phyloP scores from a whole-genome alignment of 2,888 invertebrate species.

The Biston betularia region DNA sequence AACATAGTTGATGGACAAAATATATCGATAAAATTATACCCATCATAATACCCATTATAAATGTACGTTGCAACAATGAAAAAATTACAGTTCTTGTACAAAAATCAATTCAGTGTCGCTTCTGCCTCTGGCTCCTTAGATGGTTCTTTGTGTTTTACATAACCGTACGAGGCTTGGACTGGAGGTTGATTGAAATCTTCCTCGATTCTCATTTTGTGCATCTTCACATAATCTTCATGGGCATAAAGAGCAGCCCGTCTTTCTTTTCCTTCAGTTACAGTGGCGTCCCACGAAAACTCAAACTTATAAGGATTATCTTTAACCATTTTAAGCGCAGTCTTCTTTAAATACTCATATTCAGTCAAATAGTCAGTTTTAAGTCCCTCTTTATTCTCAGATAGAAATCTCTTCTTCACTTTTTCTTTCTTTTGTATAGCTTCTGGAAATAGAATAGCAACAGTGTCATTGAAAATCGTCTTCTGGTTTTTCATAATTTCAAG shows the following conservation, averaged over 20 bases:
- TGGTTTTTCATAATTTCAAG: conserved; percentile 85
- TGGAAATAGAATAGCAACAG: conserved; percentile 87
- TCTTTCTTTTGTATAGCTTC: conserved; percentile 84
- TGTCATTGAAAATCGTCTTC: conserved; percentile 88
- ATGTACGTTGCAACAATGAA: background rate
- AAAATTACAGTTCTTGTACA: background rate
- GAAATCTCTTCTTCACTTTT: conserved; percentile 72
- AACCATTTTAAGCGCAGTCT: conserved; percentile 70
- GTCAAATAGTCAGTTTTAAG: conserved; percentile 69
- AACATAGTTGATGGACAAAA: no score
- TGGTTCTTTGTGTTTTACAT: background rate
- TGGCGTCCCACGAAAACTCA: conserved; percentile 85
- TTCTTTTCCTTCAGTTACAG: conserved; percentile 81
- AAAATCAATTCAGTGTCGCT: no score
- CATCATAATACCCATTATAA: background rate
- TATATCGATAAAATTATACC: background rate
- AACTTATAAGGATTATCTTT: conserved; percentile 78
- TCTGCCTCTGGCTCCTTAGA: background rate
- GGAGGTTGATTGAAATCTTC: conserved; percentile 51
- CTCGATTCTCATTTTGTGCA: conserved; percentile 67
- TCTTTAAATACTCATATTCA: conserved; percentile 66
- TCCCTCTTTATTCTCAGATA: conserved; percentile 72
- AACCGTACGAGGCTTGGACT: conserved; percentile 3
- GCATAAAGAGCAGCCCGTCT: conserved; percentile 79
- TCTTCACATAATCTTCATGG: conserved; percentile 64